These are phyloP conservation scores for Ptilonorhynchus violaceus DNA, from an alignment of 2,113 vertebrate genomes.

Conservation along the genomic window DNA sequence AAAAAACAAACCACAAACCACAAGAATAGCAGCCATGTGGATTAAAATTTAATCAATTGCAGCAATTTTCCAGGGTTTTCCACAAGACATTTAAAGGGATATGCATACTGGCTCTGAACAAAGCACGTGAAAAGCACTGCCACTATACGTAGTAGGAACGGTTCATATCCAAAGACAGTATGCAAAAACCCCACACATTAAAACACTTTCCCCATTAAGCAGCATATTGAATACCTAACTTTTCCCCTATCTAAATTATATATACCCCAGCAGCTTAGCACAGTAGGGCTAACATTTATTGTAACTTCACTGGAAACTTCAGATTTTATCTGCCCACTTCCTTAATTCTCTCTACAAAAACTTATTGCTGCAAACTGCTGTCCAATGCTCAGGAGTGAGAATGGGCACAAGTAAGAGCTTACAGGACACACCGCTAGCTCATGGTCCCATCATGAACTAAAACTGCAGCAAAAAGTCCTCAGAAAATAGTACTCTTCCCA, in stretches of 20 bases:
- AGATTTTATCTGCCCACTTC: neutral
- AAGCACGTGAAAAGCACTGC: neutral
- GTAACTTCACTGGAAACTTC: neutral
- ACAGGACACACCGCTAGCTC: rapidly evolving
- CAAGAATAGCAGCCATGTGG: neutral
- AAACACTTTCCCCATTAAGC: neutral
- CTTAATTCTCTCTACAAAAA: neutral
- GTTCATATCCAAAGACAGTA: neutral
- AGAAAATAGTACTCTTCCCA: neutral
- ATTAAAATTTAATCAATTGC: neutral
- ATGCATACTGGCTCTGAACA: neutral
- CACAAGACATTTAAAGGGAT: neutral
- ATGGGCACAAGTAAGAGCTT: neutral
- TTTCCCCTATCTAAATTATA: neutral
- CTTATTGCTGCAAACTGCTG: neutral
- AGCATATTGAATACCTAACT: neutral
- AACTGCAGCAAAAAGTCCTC: neutral
- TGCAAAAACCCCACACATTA: neutral
- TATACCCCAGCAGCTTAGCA: neutral
- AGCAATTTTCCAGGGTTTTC: neutral
- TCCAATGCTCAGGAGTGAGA: neutral
- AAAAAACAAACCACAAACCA: neutral
- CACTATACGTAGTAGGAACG: neutral
- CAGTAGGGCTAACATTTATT: neutral
- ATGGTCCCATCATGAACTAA: neutral